Base-by-base conservation (phyloP, 2,113 vertebrate genomes). In the Cebidichthys violaceus region DNA sequence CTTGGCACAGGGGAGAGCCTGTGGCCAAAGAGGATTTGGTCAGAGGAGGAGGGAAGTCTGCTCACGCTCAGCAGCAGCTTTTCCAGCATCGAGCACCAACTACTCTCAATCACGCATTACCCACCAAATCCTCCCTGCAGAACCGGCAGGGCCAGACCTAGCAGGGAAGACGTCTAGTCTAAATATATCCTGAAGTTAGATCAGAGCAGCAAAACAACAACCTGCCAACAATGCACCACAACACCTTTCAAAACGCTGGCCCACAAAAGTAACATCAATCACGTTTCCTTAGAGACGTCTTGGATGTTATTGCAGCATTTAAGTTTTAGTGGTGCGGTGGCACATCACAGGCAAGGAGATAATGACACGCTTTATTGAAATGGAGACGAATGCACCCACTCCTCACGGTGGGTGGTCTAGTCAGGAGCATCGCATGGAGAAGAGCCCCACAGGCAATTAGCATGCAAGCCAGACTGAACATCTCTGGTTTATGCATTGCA, bases 351-450 rank as follows among this genome's bases (percentile, higher is more conserved):
- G 75, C 79, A 41, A 87, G 67, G 70, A 90, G 88, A 92, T 93
- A 94, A 94, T 94, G 85, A 94, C 88, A 94, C 52, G 87, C 80
- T 91, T 91, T 89, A 91, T 89, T 93, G 89, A 90, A 91, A 91
- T 68, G 41, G 81, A 93, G 88, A 90, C 79, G 43, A 91, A 88
- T 91, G 77, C 78, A 81, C 81, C 74, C 80, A 86, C 82, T 87
- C 77, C 86, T 88, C 89, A 81, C 82, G n/a, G 73, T 93, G 94
- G 94, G 94, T 94, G 94, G 94, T 94, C 93, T 61, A 7, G 81
- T 84, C 70, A 47, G 89, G 64, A 83, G 73, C 41, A 17, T 66
- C 84, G 77, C 80, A 76, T n/a, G 70, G 66, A 77, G 89, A 87
- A 62, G 74, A 91, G 75, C 86, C 88, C 84, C 81, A 84, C 78